Conservation (phyloP, 2,797 vertebrate genomes). For the Gymnoscopelus microlampas region DNA sequence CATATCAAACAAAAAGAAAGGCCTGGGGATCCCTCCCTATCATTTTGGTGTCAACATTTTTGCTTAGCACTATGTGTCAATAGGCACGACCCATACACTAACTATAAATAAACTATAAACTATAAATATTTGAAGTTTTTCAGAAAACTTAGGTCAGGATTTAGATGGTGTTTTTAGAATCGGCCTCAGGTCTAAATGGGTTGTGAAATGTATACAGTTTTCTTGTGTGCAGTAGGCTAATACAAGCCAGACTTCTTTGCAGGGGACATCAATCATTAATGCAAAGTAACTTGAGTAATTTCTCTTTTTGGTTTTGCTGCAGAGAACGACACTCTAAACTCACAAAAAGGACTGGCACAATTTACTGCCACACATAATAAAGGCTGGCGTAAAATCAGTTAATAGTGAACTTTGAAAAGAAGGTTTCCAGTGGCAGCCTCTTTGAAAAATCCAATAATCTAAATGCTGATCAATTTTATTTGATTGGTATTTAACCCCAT, state of each 20-base stretch:
- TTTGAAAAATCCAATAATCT: background rate
- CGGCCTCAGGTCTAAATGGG: slow-evolving; percentile 16
- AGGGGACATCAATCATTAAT: background rate
- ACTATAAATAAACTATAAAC: no score
- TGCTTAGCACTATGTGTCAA: background rate
- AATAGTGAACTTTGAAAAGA: background rate
- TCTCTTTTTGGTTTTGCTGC: slow-evolving; percentile 1
- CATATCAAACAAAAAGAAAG: no score
- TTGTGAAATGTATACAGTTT: slow-evolving; percentile 24
- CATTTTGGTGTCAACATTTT: no score
- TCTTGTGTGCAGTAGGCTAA: slow-evolving; percentile 17
- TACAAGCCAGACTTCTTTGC: slow-evolving; percentile 40
- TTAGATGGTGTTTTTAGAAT: no score
- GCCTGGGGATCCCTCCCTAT: no score
- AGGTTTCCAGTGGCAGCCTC: background rate
- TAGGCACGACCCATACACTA: slow-evolving; percentile 15
- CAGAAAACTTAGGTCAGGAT: no score
- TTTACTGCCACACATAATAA: background rate
- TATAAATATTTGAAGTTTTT: no score
- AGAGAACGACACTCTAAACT: background rate
- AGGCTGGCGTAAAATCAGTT: background rate
- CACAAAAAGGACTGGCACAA: background rate
- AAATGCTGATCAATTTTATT: slow-evolving; percentile 1
- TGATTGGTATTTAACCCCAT: slow-evolving; percentile 1
- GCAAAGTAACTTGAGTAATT: background rate